Evolutionary conservation across 2,113 vertebrate genomes (phyloP), one percentile per base, ranked within the genome.

Genomic region (Leptocoma aspasia): DNA sequence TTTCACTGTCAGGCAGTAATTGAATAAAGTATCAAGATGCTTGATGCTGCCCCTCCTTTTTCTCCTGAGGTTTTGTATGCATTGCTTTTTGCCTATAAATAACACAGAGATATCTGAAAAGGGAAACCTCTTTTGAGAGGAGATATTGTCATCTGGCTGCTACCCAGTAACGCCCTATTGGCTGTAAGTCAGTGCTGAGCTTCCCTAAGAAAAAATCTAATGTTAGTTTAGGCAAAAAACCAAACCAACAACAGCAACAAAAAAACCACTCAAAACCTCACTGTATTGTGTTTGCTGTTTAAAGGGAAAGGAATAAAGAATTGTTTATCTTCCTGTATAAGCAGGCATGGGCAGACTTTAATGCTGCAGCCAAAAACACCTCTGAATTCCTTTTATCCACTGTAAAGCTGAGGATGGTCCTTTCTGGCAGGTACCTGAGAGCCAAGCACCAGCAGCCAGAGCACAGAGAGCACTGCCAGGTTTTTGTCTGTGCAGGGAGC

Each of bases 31-130:
- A 39, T 28, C 60, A 41, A 52, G 39, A 39, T 82, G 54, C 70
- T 80, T 94, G 49, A 75, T 86, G 57, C 33, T 86, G 65, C 24
- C 31, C 28, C 18, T 91, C 47, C 71, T 44, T 79, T 86, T 90
- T 82, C 56, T 78, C 22, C 37, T 13, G 65, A 72, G 9, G 41
- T 82, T 94, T 92, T 82, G 22, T 60, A 45, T 54, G 45, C 20
- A 6, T 59, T 81, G 59, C 56, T 95, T 84, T 88, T 71, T 78
- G 56, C 35, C 88, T 95, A 70, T 92, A 95, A 96, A 95, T 94
- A 95, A 60, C 77, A 72, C 37, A 64, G 45, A 69, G 50, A 76
- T 88, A 64, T 56, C 88, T 94, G 85, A 72, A 94, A 95, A 85
- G 73, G 39, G 57, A 95, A 95, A 44, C 30, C 60, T 77, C 77